Base-by-base conservation (phyloP, 1,140 invertebrate genomes). In the Phthorimaea operculella region DNA sequence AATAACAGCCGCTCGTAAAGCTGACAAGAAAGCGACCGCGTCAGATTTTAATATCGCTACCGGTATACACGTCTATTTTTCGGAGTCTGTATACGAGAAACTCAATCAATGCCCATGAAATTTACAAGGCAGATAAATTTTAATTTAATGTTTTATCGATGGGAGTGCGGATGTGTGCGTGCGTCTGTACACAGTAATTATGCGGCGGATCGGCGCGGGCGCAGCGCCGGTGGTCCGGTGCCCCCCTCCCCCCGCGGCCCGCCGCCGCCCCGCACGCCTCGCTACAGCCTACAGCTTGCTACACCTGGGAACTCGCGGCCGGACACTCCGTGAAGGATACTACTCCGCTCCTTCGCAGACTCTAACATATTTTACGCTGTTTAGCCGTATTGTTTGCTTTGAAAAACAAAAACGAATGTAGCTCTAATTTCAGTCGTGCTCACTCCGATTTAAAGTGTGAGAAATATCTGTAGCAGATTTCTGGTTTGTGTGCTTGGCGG, bases 101-200 rank as follows among this genome's bases (percentile, higher is more conserved):
- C 70, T 76, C 70, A 77, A 78, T 79, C 73, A 76, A 70, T 69
- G 70, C 67, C 76, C 72, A 75, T 75, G 73, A 80, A 82, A 66
- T 83, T 83, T 81, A 82, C 71, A 82, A 78, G 74, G 69, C 67
- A 82, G 75, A 82, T 82, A 79, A 78, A 75, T 73, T 74, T 79
- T 78, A 76, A 75, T 76, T 74, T 79, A 74, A 74, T 70, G 72
- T 75, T 75, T 70, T 77, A 70, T 74, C 67, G 72, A 68, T 76
- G 70, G 59, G 62, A 49, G 69, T 53, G 16, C 42, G 50, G 57
- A 59, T 60, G 66, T 70, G 70, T 68, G 68, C 65, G 66, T 72
- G 69, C 65, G 69, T 77, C 64, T 68, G 75, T 78, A 70, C 69
- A 71, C 62, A 74, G 73, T 84, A 82, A 84, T 84, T 84, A 84